Evolutionary conservation across 1,140 invertebrate species (phyloP), one percentile per base, ranked within the genome.

Genomic region (Aphelinus atriplicis): DNA sequence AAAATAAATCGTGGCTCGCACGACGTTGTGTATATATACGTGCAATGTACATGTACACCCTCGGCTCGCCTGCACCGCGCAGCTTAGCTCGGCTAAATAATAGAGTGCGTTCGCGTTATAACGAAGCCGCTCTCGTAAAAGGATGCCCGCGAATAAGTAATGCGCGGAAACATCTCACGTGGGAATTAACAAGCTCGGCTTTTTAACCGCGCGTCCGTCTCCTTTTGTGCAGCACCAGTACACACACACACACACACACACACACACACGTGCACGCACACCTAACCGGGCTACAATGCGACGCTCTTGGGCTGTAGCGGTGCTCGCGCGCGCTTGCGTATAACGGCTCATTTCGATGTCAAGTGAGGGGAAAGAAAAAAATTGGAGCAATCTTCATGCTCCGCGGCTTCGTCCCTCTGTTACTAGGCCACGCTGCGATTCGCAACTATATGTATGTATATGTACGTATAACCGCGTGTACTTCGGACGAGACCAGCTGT

Each of bases 1-100:
- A 67, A 62, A 73, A 73, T 73, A 73, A 73, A 73, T 73, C 55
- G 64, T 64, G 53, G 46, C 63, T 66, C 53, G 66, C 53, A 64
- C 58, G 64, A 60, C 55, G 61, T 5, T 3, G 7, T 26, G 26
- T 26, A 26, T 26, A 26, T 26, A 26, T 26, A 26, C 26, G 26
- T 26, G 26, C 26, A 26, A 26, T 26, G 26, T 26, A 26, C 26
- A 26, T 26, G 26, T 26, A 26, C 26, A 26, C 26, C 26, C 57
- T 58, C 57, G 42, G 26, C n/a, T 26, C 10, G 9, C 26, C 26
- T 26, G 42, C 42, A 26, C 3, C 9, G 58, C 7, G n/a, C 61
- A 5, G 51, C 48, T 60, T 64, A 61, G 70, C 26, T 71, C 64
- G 57, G 45, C 58, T 71, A 71, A 71, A 71, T 71, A 71, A 71